Conservation (phyloP, 2,113 vertebrate genomes). For the Seriola aureovittata region DNA sequence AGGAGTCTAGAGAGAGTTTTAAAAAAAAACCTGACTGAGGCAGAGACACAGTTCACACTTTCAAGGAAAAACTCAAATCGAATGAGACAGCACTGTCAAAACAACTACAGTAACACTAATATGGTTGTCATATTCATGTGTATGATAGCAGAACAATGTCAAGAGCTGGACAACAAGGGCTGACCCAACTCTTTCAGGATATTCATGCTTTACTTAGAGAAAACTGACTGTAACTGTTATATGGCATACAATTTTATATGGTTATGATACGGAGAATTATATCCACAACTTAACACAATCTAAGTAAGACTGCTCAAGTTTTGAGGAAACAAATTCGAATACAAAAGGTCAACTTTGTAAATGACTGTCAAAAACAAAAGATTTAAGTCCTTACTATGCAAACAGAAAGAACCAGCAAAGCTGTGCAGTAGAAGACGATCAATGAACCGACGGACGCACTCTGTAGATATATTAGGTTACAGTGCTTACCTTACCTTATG, state of each 20-base stretch:
- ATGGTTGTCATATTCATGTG: constrained; percentile 50
- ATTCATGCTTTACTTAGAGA: constrained; percentile 21
- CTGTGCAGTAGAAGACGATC: not conserved
- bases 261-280: not conserved
- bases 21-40: constrained; percentile 9
- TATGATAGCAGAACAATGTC: constrained; percentile 36
- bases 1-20: not conserved
- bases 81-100: constrained; percentile 62
- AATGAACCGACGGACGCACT: not conserved
- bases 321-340: not conserved
- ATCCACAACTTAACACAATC: not conserved
- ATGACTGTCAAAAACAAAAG: constrained; percentile 28
- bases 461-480: constrained; percentile 22
- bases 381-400: constrained; percentile 28
- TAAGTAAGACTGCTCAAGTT: not conserved
- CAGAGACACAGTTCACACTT: constrained; percentile 50
- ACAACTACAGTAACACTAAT: constrained; percentile 51
- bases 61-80: constrained; percentile 46
- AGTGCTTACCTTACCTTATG: constrained; percentile 32
- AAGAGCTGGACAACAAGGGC: constrained; percentile 46
- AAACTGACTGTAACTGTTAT: constrained; percentile 1
- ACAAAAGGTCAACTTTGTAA: not conserved
- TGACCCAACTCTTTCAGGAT: constrained; percentile 30
- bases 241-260: constrained; percentile 10
- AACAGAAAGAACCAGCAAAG: constrained; percentile 26